Evolutionary conservation across 2,888 invertebrate genomes (phyloP), one percentile per base, ranked within the genome.

Genomic region (Conistra vaccinii): DNA sequence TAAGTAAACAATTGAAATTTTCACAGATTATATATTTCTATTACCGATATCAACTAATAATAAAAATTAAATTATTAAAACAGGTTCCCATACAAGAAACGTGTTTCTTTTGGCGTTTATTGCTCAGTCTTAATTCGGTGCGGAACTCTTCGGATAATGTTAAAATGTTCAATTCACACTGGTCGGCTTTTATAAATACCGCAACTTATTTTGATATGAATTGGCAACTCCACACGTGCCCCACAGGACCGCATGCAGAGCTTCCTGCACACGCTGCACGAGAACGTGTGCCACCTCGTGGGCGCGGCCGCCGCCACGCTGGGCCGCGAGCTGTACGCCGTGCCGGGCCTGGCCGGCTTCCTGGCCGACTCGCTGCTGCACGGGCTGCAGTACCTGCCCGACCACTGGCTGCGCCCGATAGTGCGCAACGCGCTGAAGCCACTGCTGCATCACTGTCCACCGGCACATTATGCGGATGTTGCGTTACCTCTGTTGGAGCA

Each of bases 361-460:
- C 96, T 99, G 68, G 96, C 97, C 3, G 97, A 97, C 84, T 98
- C 98, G 73, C 97, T 98, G 78, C 97, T 98, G 86, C 97, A 97
- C 69, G 97, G 97, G 87, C 96, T 98, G 76, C 95, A 97, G 94
- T 96, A 96, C 80, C 97, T 99, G 91, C 99, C 99, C 57, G 99
- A 99, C 94, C 98, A 98, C 95, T 97, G 98, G 94, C 95, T 99
- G 90, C 97, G 98, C 73, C 98, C 98, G 5, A 97, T 99, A 65
- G 98, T 99, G 85, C 97, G 99, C 65, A 98, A 98, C 55, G 99
- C 99, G 91, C 96, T 99, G 88, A 98, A 98, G 90, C 98, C 98
- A 32, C 98, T 98, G 89, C 97, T 99, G 85, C 97, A 97, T 91
- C 98, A 98, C 85, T 99, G 99, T 92, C 99, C 99, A 71, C 97